Conservation (phyloP, 1,140 invertebrate genomes). For the Zophobas morio region DNA sequence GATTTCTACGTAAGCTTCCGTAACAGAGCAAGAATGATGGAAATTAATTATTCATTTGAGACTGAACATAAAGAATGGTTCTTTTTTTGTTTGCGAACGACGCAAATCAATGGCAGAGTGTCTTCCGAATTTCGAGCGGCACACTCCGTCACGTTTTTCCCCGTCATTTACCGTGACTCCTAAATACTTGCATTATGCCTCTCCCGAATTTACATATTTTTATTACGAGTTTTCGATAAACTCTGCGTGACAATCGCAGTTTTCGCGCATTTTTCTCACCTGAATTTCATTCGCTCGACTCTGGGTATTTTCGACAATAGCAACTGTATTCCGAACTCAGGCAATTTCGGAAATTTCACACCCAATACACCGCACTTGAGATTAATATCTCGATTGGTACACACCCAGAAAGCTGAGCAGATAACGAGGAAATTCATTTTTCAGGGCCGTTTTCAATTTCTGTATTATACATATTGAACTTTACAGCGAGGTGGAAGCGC, state of each 20-base stretch:
- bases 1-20: conserved; percentile 23
- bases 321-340: conserved; percentile 35
- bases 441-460: conserved; percentile 30
- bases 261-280: conserved; percentile 14
- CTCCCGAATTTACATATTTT: conserved; percentile 32
- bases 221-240: conserved; percentile 36
- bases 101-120: conserved; percentile 20
- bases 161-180: conserved; percentile 34
- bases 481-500: conserved; percentile 6
- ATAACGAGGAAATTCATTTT: conserved; percentile 37
- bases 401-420: conserved; percentile 28
- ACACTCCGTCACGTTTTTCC: conserved; percentile 23
- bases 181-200: conserved; percentile 39
- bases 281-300: conserved; percentile 14
- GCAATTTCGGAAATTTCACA: conserved; percentile 40
- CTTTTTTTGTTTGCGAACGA: conserved; percentile 37
- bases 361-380: conserved; percentile 39
- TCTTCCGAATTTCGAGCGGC: conserved; percentile 27
- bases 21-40: conserved; percentile 32
- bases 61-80: conserved; percentile 36
- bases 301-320: conserved; percentile 31
- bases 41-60: conserved; percentile 43
- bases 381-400: conserved; percentile 35
- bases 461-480: conserved; percentile 26
- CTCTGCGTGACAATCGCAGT: conserved; percentile 35